Conservation (phyloP, 2,797 vertebrate genomes). For the Nannoperca obscura region DNA sequence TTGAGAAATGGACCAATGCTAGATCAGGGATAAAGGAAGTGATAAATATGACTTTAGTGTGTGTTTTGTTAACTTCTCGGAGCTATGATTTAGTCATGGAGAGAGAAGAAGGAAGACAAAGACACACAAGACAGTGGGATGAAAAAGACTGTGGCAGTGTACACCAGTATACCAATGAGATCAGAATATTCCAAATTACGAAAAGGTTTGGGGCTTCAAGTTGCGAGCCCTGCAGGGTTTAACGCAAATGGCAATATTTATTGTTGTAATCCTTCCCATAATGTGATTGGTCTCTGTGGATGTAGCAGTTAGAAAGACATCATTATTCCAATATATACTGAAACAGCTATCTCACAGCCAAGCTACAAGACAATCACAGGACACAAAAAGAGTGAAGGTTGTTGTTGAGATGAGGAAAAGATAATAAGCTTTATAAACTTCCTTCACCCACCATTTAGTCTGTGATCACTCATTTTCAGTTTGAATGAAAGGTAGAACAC, state of each 20-base stretch:
- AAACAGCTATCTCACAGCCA: not conserved
- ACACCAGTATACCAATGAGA: not conserved
- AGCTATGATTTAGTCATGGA: slow-evolving; percentile 18
- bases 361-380: not conserved
- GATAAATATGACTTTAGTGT: not conserved
- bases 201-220: not conserved
- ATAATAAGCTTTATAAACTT: not conserved
- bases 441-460: not conserved
- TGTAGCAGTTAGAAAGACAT: not conserved
- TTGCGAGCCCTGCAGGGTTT: not conserved
- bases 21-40: not conserved
- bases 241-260: not conserved
- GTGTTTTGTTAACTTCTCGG: not conserved
- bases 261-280: slow-evolving; percentile 3
- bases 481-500: slow-evolving; percentile 26
- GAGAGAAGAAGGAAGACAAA: slow-evolving; percentile 9
- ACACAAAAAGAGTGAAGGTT: not conserved
- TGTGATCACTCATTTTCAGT: slow-evolving; percentile 13
- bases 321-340: not conserved
- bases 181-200: slow-evolving; percentile 6
- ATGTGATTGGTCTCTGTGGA: not conserved
- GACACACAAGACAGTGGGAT: not conserved
- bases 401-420: not conserved
- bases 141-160: not conserved
- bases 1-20: not conserved